Evolutionary conservation across 1,140 invertebrate genomes (phyloP).

Genomic region (Odontomachus brunneus): DNA sequence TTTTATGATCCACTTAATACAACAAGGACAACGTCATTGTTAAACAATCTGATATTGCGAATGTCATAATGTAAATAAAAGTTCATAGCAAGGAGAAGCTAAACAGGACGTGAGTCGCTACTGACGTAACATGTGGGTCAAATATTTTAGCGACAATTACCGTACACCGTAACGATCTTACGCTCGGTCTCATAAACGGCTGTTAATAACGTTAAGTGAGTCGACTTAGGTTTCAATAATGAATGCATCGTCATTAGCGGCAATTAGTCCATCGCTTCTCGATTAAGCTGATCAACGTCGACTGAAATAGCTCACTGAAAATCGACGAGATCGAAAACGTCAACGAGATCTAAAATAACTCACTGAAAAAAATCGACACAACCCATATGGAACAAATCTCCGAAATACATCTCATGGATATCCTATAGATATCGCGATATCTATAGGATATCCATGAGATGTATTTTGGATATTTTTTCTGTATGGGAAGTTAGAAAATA

Average conservation of each 20-base stretch:
- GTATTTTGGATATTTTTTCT: no score
- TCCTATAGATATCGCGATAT: no score
- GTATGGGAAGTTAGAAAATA: no score
- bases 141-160: slow-evolving; percentile 83
- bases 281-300: slow-evolving; percentile 42
- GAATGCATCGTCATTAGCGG: slow-evolving; percentile 76
- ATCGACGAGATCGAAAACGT: slow-evolving; percentile 33
- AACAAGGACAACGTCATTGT: slow-evolving; percentile 15
- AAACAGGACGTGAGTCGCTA: slow-evolving; percentile 41
- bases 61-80: slow-evolving; percentile 44
- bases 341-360: background rate
- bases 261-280: slow-evolving; percentile 63
- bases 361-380: background rate
- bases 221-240: slow-evolving; percentile 71
- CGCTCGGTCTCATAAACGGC: slow-evolving; percentile 70
- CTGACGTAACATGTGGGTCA: slow-evolving; percentile 81
- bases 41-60: slow-evolving; percentile 60
- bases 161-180: slow-evolving; percentile 77
- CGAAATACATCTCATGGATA: no score
- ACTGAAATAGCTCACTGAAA: background rate
- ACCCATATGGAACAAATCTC: no score
- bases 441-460: no score
- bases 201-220: slow-evolving; percentile 78
- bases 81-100: slow-evolving; percentile 25
- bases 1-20: slow-evolving; percentile 9